These are phyloP conservation scores for Bubo blakistoni DNA, from an alignment of 2,113 vertebrate genomes.

Conservation along the genomic window DNA sequence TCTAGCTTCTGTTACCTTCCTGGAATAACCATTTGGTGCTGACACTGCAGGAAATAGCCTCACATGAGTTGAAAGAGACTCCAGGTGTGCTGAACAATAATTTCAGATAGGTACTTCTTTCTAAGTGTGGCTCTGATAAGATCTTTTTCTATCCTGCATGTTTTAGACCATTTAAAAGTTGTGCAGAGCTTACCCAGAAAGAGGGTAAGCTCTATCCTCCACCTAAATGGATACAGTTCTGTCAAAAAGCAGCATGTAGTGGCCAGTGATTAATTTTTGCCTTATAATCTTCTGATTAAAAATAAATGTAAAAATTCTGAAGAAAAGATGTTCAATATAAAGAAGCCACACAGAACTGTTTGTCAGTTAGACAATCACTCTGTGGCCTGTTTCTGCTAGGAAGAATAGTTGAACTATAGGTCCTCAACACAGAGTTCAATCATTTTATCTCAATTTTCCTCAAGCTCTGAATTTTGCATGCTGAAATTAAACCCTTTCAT, in stretches of 20 bases:
- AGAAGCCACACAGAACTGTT: background rate
- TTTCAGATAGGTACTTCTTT: background rate
- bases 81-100: slow-evolving; percentile 10
- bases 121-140: background rate
- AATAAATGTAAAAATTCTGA: background rate
- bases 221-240: background rate
- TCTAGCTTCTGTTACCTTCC: background rate
- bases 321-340: background rate
- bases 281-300: background rate
- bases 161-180: background rate
- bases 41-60: background rate
- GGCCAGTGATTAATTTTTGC: background rate
- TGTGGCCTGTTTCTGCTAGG: background rate
- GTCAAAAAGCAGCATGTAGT: background rate
- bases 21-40: background rate
- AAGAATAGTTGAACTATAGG: background rate
- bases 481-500: background rate
- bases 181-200: background rate
- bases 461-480: background rate
- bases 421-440: background rate
- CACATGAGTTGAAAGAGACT: background rate
- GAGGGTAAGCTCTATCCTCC: background rate
- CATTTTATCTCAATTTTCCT: background rate
- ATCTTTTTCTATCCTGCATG: background rate
- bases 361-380: background rate